phyloP scores from a whole-genome alignment of 2,797 vertebrate species.

The Serranus cabrilla region DNA sequence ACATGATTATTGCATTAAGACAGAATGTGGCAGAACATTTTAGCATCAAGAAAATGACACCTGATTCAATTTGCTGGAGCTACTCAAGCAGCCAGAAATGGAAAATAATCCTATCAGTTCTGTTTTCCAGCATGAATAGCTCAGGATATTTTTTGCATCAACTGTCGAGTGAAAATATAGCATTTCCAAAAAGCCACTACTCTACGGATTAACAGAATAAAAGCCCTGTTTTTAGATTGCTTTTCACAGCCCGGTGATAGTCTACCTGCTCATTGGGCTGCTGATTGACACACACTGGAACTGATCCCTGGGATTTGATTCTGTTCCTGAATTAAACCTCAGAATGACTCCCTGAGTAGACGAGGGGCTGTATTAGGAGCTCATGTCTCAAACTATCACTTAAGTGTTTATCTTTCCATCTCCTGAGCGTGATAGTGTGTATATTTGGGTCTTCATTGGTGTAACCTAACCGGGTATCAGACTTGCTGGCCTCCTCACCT shows the following conservation, averaged over 20 bases:
- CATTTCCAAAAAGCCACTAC: constrained; percentile 31
- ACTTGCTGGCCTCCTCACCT: constrained; percentile 4
- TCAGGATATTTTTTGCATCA: constrained; percentile 12
- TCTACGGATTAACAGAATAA: constrained; percentile 39
- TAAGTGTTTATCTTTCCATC: constrained; percentile 8
- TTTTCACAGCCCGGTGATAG: background rate
- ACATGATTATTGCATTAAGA: background rate
- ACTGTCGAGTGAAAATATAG: background rate
- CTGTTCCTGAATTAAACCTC: background rate
- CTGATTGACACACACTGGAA: background rate
- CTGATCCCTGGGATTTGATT: background rate
- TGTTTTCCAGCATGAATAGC: background rate
- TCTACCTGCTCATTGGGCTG: background rate
- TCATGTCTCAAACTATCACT: background rate
- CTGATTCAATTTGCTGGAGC: background rate
- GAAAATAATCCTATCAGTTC: background rate
- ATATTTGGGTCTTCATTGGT: constrained; percentile 20
- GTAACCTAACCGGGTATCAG: background rate
- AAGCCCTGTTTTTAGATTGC: constrained; percentile 29
- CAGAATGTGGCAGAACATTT: background rate
- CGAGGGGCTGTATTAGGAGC: too few species aligned
- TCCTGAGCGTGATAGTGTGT: background rate
- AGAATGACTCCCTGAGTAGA: background rate
- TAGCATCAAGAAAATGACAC: background rate
- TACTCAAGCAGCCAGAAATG: background rate